Evolutionary conservation across 2,113 vertebrate species (phyloP).

Genomic region (Myxocyprinus asiaticus): DNA sequence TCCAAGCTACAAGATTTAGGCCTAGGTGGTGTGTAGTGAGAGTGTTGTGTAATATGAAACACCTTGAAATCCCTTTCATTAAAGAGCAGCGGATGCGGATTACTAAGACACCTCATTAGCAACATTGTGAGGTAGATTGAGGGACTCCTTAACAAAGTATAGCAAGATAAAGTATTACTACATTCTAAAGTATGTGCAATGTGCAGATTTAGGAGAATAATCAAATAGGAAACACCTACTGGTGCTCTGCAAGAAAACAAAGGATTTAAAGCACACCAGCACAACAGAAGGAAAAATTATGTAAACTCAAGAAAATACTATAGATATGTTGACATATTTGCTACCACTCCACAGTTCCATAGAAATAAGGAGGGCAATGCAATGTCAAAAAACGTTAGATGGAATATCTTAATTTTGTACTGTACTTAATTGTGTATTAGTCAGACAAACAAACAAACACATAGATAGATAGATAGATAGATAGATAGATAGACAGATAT

Average conservation of each 20-base stretch:
- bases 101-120: constrained; percentile 43
- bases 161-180: constrained; percentile 51
- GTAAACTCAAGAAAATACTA: constrained; percentile 27
- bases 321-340: constrained; percentile 29
- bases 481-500: too few species aligned
- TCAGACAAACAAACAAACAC: too few species aligned
- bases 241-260: constrained; percentile 44
- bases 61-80: not conserved
- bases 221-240: constrained; percentile 45
- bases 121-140: constrained; percentile 34
- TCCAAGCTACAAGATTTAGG: not conserved
- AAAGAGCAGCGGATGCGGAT: constrained; percentile 39
- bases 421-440: too few species aligned
- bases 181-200: constrained; percentile 23
- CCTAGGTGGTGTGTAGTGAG: not conserved
- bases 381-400: not conserved
- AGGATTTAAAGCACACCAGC: constrained; percentile 28
- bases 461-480: too few species aligned
- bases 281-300: constrained; percentile 42
- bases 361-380: not conserved
- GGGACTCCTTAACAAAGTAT: constrained; percentile 26
- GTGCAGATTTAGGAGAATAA: constrained; percentile 48
- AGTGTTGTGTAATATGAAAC: not conserved
- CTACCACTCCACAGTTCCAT: not conserved
- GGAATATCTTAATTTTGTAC: not conserved